Evolutionary conservation across 2,113 vertebrate genomes (phyloP).

Genomic region (Grammomys dolichurus): DNA sequence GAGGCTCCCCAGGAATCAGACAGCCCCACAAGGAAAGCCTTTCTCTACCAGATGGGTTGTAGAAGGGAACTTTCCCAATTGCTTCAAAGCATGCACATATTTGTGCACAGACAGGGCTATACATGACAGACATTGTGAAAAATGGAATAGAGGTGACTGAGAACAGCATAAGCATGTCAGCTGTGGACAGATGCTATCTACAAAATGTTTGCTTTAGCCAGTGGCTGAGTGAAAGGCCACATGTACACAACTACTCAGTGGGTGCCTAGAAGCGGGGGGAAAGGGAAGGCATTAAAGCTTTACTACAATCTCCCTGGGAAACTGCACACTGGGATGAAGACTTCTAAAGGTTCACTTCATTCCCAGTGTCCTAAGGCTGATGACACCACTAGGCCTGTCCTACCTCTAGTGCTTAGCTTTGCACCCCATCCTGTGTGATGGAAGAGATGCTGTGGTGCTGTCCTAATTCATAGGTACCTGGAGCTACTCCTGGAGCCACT

Average conservation of each 20-base stretch:
- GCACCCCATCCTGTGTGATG: not conserved
- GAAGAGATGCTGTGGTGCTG: not conserved
- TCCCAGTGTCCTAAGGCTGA: not conserved
- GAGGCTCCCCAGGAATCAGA: not conserved
- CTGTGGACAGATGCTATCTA: not conserved
- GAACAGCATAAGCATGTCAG: fast-evolving
- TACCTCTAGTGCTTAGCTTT: not conserved
- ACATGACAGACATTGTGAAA: not conserved
- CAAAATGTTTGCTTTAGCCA: not conserved
- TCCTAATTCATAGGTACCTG: not conserved
- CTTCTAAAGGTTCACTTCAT: not conserved
- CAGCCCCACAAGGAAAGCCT: not conserved
- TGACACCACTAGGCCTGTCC: too few relatives aligned
- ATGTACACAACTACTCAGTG: not conserved
- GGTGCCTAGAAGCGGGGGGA: not conserved
- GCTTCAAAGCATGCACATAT: not conserved
- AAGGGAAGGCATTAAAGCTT: not conserved
- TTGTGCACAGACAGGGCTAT: not conserved
- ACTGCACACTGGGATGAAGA: not conserved
- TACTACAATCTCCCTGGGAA: not conserved
- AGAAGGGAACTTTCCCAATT: not conserved
- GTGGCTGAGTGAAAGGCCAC: not conserved
- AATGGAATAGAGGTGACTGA: not conserved
- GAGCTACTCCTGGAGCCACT: not conserved
- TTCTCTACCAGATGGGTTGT: not conserved